Conservation (phyloP, 2,113 vertebrate species). For the Lontra canadensis region DNA sequence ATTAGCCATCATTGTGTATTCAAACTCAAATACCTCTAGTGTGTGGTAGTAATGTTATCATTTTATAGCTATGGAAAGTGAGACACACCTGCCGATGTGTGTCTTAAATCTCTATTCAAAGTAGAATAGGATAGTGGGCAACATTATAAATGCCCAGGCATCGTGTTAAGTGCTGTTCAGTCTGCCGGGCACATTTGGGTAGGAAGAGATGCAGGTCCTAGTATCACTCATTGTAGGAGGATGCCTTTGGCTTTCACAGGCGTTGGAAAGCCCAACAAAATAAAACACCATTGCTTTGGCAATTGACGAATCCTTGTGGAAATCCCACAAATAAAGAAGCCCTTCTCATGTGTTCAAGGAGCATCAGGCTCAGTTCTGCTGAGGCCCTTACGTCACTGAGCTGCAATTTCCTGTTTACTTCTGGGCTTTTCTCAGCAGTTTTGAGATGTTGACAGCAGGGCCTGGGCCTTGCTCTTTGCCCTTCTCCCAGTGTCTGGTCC, state of each 20-base stretch:
- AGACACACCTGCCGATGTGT: not conserved
- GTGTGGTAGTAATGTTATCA: not conserved
- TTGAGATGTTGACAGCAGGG: not conserved
- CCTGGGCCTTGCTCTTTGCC: not conserved
- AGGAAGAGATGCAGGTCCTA: not conserved
- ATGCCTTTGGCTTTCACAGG: not conserved
- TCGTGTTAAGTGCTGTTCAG: not conserved
- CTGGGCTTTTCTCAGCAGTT: not conserved
- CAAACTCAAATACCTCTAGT: not conserved
- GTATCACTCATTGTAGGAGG: not conserved
- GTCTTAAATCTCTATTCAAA: not conserved
- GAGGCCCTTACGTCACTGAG: not conserved
- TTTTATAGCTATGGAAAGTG: not conserved
- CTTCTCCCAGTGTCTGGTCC: not conserved
- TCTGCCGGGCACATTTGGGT: not conserved
- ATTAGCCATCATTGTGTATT: slow-evolving; percentile 4
- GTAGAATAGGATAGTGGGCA: not conserved
- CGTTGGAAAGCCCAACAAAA: slow-evolving; percentile 1
- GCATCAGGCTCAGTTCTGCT: not conserved
- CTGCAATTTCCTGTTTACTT: slow-evolving; percentile 29
- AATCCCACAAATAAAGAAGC: not conserved
- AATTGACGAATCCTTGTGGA: not conserved
- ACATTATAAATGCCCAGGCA: not conserved
- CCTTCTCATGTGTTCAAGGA: not conserved
- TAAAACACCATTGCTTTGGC: not conserved